Conservation (phyloP, 2,797 vertebrate species). For the Anguilla obscura region DNA sequence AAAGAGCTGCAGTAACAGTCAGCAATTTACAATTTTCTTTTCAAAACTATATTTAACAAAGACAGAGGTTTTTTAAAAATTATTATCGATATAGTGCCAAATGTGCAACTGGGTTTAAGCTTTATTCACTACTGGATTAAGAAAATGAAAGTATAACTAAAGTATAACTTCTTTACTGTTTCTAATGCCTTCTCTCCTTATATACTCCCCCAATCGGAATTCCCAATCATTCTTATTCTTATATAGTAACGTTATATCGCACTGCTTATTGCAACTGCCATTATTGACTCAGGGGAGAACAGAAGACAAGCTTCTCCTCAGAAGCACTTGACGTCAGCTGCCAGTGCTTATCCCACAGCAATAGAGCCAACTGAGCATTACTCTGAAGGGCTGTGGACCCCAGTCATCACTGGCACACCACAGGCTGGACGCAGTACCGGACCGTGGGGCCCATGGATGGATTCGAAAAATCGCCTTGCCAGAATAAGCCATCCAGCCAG, state of each 20-base stretch:
- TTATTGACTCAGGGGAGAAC: background rate
- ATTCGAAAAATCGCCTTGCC: background rate
- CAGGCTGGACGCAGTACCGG: background rate
- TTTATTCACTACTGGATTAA: background rate
- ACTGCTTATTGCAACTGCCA: background rate
- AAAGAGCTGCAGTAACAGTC: background rate
- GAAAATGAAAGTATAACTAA: background rate
- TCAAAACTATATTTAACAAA: background rate
- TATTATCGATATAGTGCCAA: background rate
- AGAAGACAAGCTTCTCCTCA: background rate
- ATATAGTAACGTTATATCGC: background rate
- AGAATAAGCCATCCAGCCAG: background rate
- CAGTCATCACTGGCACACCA: background rate
- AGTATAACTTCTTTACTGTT: background rate
- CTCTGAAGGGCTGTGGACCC: background rate
- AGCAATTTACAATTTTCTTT: background rate
- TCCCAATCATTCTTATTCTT: background rate
- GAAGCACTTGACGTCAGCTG: background rate
- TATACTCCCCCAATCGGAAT: background rate
- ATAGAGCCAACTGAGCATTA: background rate
- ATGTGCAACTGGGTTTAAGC: background rate
- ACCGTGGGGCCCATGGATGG: background rate
- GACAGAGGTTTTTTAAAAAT: background rate
- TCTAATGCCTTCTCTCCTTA: background rate
- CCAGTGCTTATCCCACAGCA: too few relatives aligned